These are phyloP conservation scores for Ichneumoninae sp. DNA, from an alignment of 2,888 invertebrate species.

Conservation along the genomic window DNA sequence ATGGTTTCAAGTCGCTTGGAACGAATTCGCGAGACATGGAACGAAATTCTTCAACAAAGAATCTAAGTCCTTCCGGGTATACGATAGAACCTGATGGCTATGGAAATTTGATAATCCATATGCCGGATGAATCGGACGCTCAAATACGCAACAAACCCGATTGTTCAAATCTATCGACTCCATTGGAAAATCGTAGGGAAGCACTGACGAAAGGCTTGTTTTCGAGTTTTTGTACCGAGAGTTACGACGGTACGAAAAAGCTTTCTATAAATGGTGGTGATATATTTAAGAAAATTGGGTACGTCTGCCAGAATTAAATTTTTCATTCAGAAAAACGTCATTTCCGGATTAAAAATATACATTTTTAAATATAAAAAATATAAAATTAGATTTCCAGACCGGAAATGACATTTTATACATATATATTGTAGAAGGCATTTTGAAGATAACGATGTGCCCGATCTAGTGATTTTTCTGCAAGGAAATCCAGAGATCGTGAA, in stretches of 20 bases:
- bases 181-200: constrained; percentile 16
- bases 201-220: constrained; percentile 61
- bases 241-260: constrained; percentile 85
- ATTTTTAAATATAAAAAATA: too few relatives aligned
- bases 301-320: constrained; percentile 12
- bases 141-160: neutral
- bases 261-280: constrained; percentile 86
- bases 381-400: too few relatives aligned
- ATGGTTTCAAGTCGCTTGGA: neutral
- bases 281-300: constrained; percentile 84
- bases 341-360: too few relatives aligned
- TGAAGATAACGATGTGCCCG: constrained; percentile 84
- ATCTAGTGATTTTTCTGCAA: constrained; percentile 85
- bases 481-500: constrained; percentile 84
- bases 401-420: neutral
- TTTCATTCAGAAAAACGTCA: neutral
- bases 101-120: constrained; percentile 53
- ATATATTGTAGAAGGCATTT: constrained; percentile 83
- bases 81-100: constrained; percentile 55
- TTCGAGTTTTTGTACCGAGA: constrained; percentile 84
- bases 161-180: too few relatives aligned
- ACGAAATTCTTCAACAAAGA: neutral
- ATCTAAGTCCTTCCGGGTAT: constrained; percentile 7
- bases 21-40: constrained; percentile 34
- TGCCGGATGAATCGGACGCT: constrained; percentile 6